phyloP scores from a whole-genome alignment of 2,888 invertebrate species.

The Nymphalis c-album region DNA sequence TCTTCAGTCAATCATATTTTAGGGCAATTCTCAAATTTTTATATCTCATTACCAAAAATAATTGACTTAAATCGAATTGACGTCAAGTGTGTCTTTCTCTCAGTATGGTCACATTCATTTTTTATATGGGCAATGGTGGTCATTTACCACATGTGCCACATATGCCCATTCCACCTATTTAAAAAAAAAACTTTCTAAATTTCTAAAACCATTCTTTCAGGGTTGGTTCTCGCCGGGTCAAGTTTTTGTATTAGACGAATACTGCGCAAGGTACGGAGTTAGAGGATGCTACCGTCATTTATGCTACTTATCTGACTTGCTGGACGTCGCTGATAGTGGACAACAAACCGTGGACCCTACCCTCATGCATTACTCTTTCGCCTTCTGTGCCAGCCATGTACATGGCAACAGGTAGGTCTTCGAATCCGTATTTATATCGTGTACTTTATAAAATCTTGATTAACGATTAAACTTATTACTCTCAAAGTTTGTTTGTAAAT shows the following conservation, averaged over 20 bases:
- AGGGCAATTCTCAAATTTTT: too few species aligned
- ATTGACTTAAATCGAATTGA: too few species aligned
- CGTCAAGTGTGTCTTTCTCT: too few species aligned
- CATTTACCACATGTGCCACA: too few species aligned
- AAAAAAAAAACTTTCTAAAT: not conserved
- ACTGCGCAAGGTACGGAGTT: conserved; percentile 98
- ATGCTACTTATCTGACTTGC: conserved; percentile 95
- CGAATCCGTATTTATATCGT: conserved; percentile 14
- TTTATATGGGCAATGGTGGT: too few species aligned
- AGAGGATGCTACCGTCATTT: conserved; percentile 98
- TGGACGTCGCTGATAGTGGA: conserved; percentile 96
- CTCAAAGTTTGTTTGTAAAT: too few species aligned
- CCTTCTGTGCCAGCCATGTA: conserved; percentile 99
- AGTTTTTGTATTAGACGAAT: conserved; percentile 98
- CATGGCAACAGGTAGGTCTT: conserved; percentile 95
- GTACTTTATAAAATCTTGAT: not conserved
- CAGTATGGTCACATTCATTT: too few species aligned
- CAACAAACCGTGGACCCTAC: conserved; percentile 97
- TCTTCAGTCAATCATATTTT: too few species aligned
- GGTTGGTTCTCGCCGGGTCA: conserved; percentile 99
- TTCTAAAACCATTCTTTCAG: conserved; percentile 70
- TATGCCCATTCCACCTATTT: too few species aligned
- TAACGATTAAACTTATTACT: too few species aligned
- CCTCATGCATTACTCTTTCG: conserved; percentile 99
- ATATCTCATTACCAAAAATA: too few species aligned